Percentiles rank a stretch among this genome's conserved stretches.
Conservation (phyloP, 2,888 invertebrate species). For the Ceraclea dissimilis region DNA sequence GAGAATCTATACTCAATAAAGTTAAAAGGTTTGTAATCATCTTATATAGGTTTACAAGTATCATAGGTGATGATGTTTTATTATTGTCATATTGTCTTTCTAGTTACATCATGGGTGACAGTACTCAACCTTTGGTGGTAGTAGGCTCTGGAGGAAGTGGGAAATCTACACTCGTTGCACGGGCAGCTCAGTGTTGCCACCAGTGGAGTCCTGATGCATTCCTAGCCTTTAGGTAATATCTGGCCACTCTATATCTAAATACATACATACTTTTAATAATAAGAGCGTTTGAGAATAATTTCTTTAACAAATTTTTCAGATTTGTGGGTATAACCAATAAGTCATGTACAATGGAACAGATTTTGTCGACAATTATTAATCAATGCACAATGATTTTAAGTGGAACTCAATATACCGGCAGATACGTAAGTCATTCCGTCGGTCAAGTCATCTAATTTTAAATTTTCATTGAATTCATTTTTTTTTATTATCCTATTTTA, state of each 20-base stretch:
- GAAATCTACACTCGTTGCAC: constrained; percentile 71
- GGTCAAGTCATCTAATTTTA: too few relatives aligned
- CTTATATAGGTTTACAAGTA: constrained; percentile 19
- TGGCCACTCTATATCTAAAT: too few relatives aligned
- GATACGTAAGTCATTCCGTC: constrained; percentile 51
- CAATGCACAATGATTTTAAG: constrained; percentile 65
- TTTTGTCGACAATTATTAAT: constrained; percentile 68
- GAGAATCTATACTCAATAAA: constrained; percentile 60
- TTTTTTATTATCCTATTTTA: not conserved
- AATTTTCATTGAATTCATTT: too few relatives aligned
- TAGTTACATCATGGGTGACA: constrained; percentile 59
- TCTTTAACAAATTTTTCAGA: too few relatives aligned
- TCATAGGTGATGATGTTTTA: too few relatives aligned
- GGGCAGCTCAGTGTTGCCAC: constrained; percentile 59
- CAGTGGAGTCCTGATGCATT: constrained; percentile 57
- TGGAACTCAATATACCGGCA: constrained; percentile 56
- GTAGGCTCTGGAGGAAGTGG: constrained; percentile 77
- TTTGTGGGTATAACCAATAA: constrained; percentile 60
- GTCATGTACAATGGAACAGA: constrained; percentile 59
- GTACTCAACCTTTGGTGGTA: constrained; percentile 59
- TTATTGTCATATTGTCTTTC: too few relatives aligned
- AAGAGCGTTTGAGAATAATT: too few relatives aligned
- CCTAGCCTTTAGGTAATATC: constrained; percentile 36
- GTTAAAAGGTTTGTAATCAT: constrained; percentile 52
- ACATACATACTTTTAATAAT: too few relatives aligned